Conservation (phyloP, 2,888 invertebrate genomes). For the Pseudococcus viburni region DNA sequence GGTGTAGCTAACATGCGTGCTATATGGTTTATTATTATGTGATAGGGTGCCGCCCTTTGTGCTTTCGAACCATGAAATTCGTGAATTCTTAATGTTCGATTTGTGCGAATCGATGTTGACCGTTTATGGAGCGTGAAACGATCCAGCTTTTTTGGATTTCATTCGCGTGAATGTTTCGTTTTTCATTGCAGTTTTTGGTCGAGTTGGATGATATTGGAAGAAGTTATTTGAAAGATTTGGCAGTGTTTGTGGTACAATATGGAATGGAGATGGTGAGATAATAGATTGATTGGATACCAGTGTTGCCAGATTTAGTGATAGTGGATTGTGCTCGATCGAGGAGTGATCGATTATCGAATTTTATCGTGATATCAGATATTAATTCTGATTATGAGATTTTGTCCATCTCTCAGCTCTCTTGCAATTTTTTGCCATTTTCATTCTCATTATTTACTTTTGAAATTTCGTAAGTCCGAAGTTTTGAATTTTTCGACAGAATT, state of each 20-base stretch:
- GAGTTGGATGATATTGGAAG: background rate
- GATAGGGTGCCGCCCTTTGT: slow-evolving; percentile 34
- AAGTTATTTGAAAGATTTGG: background rate
- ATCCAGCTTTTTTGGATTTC: background rate
- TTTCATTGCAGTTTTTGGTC: background rate
- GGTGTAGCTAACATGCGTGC: background rate
- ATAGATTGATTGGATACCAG: background rate
- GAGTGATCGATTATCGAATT: background rate
- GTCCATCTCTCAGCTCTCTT: no score
- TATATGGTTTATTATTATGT: background rate
- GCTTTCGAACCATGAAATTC: slow-evolving; percentile 25
- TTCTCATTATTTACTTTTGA: no score
- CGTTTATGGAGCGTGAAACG: slow-evolving; percentile 2
- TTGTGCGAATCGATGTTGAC: background rate
- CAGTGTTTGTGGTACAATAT: background rate
- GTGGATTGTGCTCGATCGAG: background rate
- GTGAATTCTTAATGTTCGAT: slow-evolving; percentile 21
- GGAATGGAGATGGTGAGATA: background rate
- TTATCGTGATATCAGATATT: no score
- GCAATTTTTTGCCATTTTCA: no score
- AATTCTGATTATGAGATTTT: no score
- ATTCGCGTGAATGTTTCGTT: background rate
- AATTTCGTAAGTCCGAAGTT: no score
- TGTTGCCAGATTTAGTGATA: background rate
- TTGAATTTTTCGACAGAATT: no score